phyloP scores from a whole-genome alignment of 2,113 vertebrate species.

The Sinocyclocheilus anshuiensis region DNA sequence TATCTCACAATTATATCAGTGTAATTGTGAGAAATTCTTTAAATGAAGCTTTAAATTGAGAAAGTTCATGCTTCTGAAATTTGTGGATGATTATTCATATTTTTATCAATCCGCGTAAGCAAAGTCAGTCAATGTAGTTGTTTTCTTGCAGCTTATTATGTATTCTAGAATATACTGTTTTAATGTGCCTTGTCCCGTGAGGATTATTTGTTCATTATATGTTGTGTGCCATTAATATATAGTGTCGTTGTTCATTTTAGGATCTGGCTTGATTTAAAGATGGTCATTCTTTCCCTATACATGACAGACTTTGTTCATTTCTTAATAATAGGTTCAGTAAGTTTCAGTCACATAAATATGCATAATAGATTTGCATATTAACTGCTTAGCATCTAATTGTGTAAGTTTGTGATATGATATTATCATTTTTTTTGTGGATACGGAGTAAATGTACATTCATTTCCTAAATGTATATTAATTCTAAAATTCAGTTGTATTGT shows the following conservation, averaged over 20 bases:
- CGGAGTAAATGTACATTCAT: background rate
- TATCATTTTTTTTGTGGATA: background rate
- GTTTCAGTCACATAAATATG: background rate
- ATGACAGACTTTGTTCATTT: background rate
- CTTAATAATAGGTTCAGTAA: background rate
- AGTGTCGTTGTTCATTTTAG: background rate
- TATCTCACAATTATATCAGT: background rate
- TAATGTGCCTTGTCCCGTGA: background rate
- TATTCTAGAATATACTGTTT: background rate
- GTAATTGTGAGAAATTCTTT: no score
- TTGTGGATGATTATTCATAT: background rate
- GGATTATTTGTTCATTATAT: background rate
- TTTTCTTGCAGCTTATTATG: constrained; percentile 1
- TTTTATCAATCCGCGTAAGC: background rate
- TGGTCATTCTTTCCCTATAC: background rate
- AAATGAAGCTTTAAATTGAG: no score
- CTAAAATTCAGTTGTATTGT: no score
- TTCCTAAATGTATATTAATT: background rate
- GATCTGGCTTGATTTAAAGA: background rate
- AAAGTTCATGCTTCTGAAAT: background rate
- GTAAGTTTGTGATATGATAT: background rate
- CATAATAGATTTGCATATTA: background rate
- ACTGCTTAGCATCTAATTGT: background rate
- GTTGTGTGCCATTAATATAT: background rate
- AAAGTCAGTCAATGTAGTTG: background rate